Conservation (phyloP, 2,797 vertebrate genomes). For the Carduelis carduelis region DNA sequence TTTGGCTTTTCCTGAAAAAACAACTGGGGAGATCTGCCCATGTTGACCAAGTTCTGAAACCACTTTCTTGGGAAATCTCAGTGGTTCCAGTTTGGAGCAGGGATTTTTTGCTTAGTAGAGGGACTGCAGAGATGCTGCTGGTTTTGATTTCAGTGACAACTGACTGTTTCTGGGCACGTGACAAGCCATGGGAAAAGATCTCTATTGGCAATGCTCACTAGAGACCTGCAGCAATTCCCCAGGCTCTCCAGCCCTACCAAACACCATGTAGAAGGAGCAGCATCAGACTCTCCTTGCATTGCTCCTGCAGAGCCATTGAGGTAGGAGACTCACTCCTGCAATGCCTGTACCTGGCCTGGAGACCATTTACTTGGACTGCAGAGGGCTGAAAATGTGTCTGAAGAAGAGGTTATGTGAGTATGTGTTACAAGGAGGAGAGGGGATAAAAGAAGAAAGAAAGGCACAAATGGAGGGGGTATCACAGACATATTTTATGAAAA, state of each 20-base stretch:
- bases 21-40: background rate
- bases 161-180: accelerated
- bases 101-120: background rate
- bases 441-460: background rate
- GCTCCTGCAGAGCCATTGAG: background rate
- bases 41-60: background rate
- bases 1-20: background rate
- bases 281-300: background rate
- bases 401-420: background rate
- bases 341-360: background rate
- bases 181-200: background rate
- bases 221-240: background rate
- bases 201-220: background rate
- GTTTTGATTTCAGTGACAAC: background rate
- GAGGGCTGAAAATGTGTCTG: background rate
- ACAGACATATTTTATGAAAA: no score
- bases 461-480: background rate
- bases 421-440: background rate
- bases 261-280: background rate
- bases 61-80: background rate
- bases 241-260: background rate
- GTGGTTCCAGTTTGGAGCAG: background rate
- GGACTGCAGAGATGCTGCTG: background rate
- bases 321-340: background rate
- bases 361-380: background rate